Evolutionary conservation across 92 coral and sea anemone species (phyloP), one percentile per base, ranked within the genome.

Genomic region (Phenganax stokvisi): DNA sequence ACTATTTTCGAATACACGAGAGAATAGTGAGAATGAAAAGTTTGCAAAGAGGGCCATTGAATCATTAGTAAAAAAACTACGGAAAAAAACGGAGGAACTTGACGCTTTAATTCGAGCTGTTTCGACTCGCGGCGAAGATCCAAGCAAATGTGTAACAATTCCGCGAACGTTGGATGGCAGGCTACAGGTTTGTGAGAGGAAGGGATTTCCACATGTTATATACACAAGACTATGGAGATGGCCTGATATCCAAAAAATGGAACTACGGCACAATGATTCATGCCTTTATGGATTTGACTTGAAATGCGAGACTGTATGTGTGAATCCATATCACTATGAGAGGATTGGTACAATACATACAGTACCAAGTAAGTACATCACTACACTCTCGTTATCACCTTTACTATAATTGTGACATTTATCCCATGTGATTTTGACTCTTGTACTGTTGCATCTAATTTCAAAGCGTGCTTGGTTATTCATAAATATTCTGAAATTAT

Each of bases 231-330:
- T 96, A 29, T 96, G 99, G 99, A 97, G 99, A 75, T 96, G 99
- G 99, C 99, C 99, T 70, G 99, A 96, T 85, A 96, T 96, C 82
- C 99, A 96, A 85, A 96, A 96, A 84, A 96, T 96, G 99, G 99
- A 96, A 86, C 90, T 96, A 97, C 90, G 92, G 76, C 99, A 96
- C 80, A 87, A 92, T 77, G 99, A 96, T 58, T 96, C 92, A 62
- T 96, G 99, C 75, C 99, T 97, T 86, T 96, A 87, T 84, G 99
- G 99, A 70, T 96, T 92, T 84, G 99, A 96, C 86, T 85, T 96
- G 67, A 96, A 96, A 72, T 96, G 92, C 80, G 99, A 96, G 83
- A 96, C 97, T 83, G 99, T 96, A 31, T 96, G 99, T 78, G 99
- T 96, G 68, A 96, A 96, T 73, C 99, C 99, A 60, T 96, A 96